Conservation (phyloP, 2,888 invertebrate species). For the Dicyrtoma fusca region DNA sequence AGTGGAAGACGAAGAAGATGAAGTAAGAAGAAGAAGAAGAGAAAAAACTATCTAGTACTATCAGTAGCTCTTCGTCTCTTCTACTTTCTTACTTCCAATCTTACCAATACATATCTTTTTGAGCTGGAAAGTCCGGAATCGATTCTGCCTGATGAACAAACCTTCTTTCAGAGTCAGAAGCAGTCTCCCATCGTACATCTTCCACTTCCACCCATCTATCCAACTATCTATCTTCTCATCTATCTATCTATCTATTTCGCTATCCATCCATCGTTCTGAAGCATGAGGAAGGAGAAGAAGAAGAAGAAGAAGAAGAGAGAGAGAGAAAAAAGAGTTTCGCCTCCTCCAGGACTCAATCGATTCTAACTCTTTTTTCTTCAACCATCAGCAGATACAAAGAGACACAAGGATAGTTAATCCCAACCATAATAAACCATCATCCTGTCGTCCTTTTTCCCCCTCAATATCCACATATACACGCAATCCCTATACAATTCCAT, state of each 20-base stretch:
- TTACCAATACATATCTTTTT: slow-evolving; percentile 20
- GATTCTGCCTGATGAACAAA: slow-evolving; percentile 36
- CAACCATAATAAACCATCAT: slow-evolving; percentile 25
- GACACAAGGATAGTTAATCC: slow-evolving; percentile 20
- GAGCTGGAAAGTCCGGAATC: slow-evolving; percentile 18
- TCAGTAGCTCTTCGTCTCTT: slow-evolving; percentile 24
- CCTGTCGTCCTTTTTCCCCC: slow-evolving; percentile 6
- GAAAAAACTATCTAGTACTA: background rate
- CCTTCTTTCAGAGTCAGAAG: slow-evolving; percentile 5
- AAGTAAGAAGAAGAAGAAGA: slow-evolving; percentile 1
- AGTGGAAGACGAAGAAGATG: background rate
- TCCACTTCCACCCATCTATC: slow-evolving; percentile 14
- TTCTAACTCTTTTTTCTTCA: slow-evolving; percentile 23
- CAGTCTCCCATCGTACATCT: slow-evolving; percentile 29
- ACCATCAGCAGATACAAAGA: slow-evolving; percentile 1
- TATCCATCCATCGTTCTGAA: slow-evolving; percentile 7
- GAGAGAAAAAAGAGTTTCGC: slow-evolving; percentile 8
- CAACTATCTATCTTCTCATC: slow-evolving; percentile 16
- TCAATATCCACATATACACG: background rate
- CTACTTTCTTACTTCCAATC: slow-evolving; percentile 1
- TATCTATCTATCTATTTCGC: slow-evolving; percentile 1
- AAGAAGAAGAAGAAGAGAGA: background rate
- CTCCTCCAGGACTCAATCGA: slow-evolving; percentile 33
- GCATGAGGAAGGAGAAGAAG: background rate
- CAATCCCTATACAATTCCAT: too few relatives aligned